Evolutionary conservation across 2,888 invertebrate genomes (phyloP).

Genomic region (Tuta absoluta): DNA sequence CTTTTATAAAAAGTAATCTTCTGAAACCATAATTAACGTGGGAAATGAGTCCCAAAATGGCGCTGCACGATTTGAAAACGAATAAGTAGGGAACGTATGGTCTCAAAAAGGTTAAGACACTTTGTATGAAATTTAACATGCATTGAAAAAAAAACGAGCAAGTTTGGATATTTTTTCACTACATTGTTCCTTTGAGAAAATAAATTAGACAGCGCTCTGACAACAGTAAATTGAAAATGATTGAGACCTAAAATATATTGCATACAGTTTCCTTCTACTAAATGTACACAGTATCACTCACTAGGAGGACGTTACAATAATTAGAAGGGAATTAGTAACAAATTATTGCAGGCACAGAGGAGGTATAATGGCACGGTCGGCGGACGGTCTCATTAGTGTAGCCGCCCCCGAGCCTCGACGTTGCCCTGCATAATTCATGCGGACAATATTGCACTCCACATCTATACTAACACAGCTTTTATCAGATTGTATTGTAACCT

Average conservation of each 20-base stretch:
- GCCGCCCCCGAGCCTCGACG: conserved; percentile 61
- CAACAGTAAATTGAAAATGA: no score
- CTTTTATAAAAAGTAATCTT: no score
- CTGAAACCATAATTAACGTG: no score
- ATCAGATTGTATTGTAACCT: conserved; percentile 39
- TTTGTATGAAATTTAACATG: no score
- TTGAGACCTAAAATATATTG: not conserved
- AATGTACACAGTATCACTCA: conserved; percentile 38
- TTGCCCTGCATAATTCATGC: conserved; percentile 77
- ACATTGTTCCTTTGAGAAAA: no score
- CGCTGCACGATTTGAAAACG: no score
- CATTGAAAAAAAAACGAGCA: no score
- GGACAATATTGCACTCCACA: conserved; percentile 73
- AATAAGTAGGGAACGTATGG: no score
- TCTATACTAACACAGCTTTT: conserved; percentile 52
- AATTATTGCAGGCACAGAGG: conserved; percentile 71
- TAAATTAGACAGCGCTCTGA: no score
- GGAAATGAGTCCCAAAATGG: no score
- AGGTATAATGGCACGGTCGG: conserved; percentile 64
- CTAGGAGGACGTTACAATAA: conserved; percentile 57
- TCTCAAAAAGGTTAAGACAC: no score
- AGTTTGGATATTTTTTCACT: no score
- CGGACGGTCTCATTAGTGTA: conserved; percentile 75
- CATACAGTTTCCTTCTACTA: not conserved
- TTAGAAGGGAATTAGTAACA: conserved; percentile 76